phyloP scores from a whole-genome alignment of 2,888 invertebrate genomes.

The Drosophila infuscata region DNA sequence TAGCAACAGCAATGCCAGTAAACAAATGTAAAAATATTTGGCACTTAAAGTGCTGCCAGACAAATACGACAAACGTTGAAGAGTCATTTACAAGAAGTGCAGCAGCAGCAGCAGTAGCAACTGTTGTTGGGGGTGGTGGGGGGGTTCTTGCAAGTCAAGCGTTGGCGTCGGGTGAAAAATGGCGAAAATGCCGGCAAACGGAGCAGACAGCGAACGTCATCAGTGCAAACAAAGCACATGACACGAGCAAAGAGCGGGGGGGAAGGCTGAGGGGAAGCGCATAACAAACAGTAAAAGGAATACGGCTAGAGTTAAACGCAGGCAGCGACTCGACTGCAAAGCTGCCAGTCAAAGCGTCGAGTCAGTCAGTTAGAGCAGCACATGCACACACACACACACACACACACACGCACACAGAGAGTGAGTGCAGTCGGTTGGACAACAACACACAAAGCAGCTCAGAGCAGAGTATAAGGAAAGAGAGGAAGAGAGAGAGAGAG shows the following conservation, averaged over 20 bases:
- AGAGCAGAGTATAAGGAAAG: background rate
- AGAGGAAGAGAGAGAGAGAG: slow-evolving; percentile 10
- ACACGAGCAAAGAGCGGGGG: slow-evolving; percentile 27
- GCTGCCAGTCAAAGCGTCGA: slow-evolving; percentile 59
- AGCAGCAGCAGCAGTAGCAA: slow-evolving; percentile 30
- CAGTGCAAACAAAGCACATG: slow-evolving; percentile 62
- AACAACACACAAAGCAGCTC: slow-evolving; percentile 34
- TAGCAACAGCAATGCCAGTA: slow-evolving; percentile 40
- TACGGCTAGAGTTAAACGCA: slow-evolving; percentile 41
- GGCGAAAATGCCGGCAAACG: slow-evolving; percentile 62
- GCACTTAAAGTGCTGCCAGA: slow-evolving; percentile 79
- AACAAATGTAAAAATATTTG: slow-evolving; percentile 79
- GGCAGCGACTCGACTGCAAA: slow-evolving; percentile 29
- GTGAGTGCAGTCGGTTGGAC: slow-evolving; percentile 59
- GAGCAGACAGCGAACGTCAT: slow-evolving; percentile 70
- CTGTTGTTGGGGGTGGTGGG: slow-evolving; percentile 20
- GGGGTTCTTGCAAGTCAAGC: slow-evolving; percentile 45
- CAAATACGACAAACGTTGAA: slow-evolving; percentile 78
- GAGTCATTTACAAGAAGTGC: slow-evolving; percentile 77
- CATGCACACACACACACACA: background rate
- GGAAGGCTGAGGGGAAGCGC: slow-evolving; percentile 1
- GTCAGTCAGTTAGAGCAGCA: slow-evolving; percentile 21
- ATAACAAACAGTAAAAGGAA: slow-evolving; percentile 36
- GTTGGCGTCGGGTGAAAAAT: slow-evolving; percentile 63
- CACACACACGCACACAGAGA: slow-evolving; percentile 1